Evolutionary conservation across 2,888 invertebrate species (phyloP).

Genomic region (Alentia gelatinosa): DNA sequence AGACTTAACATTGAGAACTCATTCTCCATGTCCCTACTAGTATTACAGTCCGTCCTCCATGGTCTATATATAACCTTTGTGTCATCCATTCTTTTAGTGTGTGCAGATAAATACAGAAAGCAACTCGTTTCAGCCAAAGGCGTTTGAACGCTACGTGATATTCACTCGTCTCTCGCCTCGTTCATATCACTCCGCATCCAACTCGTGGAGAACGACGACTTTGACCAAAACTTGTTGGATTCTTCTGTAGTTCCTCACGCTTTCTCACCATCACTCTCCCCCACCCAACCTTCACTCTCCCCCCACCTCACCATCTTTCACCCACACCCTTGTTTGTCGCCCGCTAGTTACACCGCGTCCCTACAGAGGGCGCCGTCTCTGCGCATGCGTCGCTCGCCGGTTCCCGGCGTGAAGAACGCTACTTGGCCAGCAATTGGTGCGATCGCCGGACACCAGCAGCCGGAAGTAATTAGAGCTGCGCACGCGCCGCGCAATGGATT

Average conservation of each 20-base stretch:
- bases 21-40: too few species aligned
- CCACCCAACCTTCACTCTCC: not conserved
- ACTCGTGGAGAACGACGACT: too few species aligned
- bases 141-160: too few species aligned
- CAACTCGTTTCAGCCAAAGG: too few species aligned
- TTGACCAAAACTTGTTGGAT: not conserved
- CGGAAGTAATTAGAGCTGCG: constrained; percentile 36
- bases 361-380: not conserved
- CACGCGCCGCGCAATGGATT: not conserved
- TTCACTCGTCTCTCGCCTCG: not conserved
- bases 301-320: not conserved
- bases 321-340: not conserved
- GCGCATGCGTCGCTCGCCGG: not conserved
- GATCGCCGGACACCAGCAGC: constrained; percentile 36
- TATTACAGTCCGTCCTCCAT: too few species aligned
- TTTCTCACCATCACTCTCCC: not conserved
- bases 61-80: too few species aligned
- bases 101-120: too few species aligned
- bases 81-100: too few species aligned
- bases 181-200: too few species aligned
- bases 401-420: not conserved
- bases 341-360: not conserved
- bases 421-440: constrained; percentile 25
- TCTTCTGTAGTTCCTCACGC: not conserved
- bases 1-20: too few species aligned